phyloP scores from a whole-genome alignment of 2,797 vertebrate genomes.

The Oophaga sylvatica region DNA sequence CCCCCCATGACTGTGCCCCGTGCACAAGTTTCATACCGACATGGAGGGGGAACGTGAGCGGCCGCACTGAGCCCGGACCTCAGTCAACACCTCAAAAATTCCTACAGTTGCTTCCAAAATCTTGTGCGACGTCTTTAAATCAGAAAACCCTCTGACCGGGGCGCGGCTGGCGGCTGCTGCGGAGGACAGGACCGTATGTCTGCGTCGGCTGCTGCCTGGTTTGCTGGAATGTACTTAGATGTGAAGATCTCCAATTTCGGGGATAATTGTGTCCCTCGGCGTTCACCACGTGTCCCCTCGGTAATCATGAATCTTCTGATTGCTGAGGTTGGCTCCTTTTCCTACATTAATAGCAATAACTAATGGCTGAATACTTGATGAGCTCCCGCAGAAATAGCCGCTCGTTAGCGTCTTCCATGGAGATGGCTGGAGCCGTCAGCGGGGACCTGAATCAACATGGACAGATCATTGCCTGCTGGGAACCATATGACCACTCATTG shows the following conservation, averaged over 20 bases:
- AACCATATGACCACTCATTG: conserved; percentile 7
- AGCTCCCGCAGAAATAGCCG: conserved; percentile 30
- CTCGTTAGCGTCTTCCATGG: conserved; percentile 37
- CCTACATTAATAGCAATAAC: conserved; percentile 56
- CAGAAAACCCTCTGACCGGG: neutral
- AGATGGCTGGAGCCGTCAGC: neutral
- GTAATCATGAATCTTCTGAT: conserved; percentile 50
- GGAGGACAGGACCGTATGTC: neutral
- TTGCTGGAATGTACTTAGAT: neutral
- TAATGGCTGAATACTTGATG: conserved; percentile 50
- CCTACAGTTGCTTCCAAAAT: too few species aligned
- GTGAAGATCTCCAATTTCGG: neutral
- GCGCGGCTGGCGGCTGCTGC: neutral
- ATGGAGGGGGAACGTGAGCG: too few species aligned
- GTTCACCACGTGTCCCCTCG: conserved; percentile 51
- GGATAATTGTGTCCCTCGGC: conserved; percentile 49
- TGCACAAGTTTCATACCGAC: too few species aligned
- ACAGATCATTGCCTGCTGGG: neutral
- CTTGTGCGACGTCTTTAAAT: too few species aligned
- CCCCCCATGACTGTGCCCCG: too few species aligned
- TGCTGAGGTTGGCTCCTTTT: conserved; percentile 36
- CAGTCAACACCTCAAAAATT: too few species aligned
- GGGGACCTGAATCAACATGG: neutral
- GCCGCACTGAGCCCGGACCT: too few species aligned
- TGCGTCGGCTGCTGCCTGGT: neutral